Conservation (phyloP, 2,113 vertebrate genomes). For the Tragelaphus strepsiceros region DNA sequence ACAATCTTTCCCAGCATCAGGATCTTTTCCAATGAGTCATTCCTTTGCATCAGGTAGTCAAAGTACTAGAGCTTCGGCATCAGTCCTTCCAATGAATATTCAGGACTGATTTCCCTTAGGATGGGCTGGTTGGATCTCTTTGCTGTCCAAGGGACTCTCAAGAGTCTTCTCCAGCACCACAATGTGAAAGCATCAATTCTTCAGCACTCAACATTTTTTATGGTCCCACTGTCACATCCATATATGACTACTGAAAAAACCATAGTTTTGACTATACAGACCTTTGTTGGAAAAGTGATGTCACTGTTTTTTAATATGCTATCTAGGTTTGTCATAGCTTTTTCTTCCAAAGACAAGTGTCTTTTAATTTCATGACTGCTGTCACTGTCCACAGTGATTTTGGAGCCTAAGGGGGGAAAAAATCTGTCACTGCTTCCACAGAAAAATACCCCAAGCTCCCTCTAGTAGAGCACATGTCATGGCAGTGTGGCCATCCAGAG, state of each 20-base stretch:
- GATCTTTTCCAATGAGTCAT: background rate
- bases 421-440: background rate
- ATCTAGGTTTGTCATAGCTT: background rate
- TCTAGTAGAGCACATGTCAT: background rate
- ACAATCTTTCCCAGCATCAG: background rate
- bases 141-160: background rate
- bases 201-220: background rate
- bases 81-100: background rate
- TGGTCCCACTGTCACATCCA: background rate
- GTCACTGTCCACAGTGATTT: rapidly evolving
- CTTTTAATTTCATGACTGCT: background rate
- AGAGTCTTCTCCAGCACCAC: background rate
- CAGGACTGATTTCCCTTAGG: background rate
- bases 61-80: background rate
- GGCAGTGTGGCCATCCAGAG: background rate
- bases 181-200: background rate
- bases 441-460: background rate
- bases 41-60: background rate
- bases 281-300: background rate
- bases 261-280: background rate
- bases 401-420: rapidly evolving
- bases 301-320: background rate
- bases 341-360: background rate
- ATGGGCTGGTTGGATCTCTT: background rate
- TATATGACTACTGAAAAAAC: background rate